phyloP scores from a whole-genome alignment of 2,888 invertebrate species.

The Aporophyla lueneburgensis region DNA sequence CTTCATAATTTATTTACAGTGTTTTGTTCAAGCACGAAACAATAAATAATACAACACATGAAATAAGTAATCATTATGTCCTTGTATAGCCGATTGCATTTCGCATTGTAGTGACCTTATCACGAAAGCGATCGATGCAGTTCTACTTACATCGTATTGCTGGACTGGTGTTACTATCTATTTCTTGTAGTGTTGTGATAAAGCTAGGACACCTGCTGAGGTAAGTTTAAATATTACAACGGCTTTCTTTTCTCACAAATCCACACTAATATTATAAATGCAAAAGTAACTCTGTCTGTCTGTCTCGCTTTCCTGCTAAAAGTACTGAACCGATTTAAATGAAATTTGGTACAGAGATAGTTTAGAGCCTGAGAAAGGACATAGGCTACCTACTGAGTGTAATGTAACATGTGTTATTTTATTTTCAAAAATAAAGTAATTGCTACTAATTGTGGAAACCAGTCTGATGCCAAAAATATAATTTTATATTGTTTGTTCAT shows the following conservation, averaged over 20 bases:
- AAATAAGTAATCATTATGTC: conserved; percentile 41
- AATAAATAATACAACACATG: conserved; percentile 48
- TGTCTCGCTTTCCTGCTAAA: too few relatives aligned
- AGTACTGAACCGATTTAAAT: too few relatives aligned
- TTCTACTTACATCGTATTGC: background rate
- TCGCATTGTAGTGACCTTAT: conserved; percentile 40
- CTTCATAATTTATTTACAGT: conserved; percentile 32
- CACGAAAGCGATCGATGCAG: conserved; percentile 42
- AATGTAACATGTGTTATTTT: too few relatives aligned
- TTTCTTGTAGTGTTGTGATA: background rate
- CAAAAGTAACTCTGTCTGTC: too few relatives aligned
- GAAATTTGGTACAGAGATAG: too few relatives aligned
- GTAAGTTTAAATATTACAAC: background rate
- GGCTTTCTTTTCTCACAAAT: background rate
- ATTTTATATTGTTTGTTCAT: too few relatives aligned
- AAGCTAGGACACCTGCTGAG: background rate
- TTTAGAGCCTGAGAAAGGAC: too few relatives aligned
- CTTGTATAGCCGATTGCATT: conserved; percentile 48
- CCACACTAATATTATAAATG: too few relatives aligned
- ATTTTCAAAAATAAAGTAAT: too few relatives aligned
- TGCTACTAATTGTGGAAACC: too few relatives aligned
- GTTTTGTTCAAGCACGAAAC: conserved; percentile 32
- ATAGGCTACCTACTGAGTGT: too few relatives aligned
- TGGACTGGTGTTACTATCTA: background rate
- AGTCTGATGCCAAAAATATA: too few relatives aligned